Base-by-base conservation (phyloP, 2,797 vertebrate species). In the Acanthis flammea region DNA sequence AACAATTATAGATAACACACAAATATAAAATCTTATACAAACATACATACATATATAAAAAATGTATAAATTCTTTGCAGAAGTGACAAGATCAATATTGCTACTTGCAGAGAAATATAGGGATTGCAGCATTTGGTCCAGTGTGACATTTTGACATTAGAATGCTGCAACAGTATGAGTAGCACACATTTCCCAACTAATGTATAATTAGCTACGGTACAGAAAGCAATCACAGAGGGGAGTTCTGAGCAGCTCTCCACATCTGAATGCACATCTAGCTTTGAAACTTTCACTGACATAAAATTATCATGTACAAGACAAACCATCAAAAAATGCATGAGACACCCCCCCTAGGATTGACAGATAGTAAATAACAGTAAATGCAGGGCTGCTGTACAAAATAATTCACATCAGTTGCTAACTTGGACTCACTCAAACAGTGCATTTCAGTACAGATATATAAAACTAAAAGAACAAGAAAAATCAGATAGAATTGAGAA, bases 191-290 rank as follows among this genome's bases (percentile, higher is more conserved):
- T 88, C 60, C 53, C 67, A 85, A 6, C 55, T 74, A 88, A 70
- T 19, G 16, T 68, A 37, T 65, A 75, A 90, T 68, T 75, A 88
- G 60, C 78, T 82, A 41, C 5, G 24, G 72, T 77, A 90, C 31
- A 84, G 70, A 84, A 92, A 90, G 28, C 62, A 90, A 51, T 57
- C 70, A 68, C 82, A 90, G 76, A 92, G 70, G 33, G 58, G 50
- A 86, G 58, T 58, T 86, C 60, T 73, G 76, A 86, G 62, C 62
- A 68, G 44, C 50, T 86, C 54, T 78, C 51, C 50, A n/a, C 42
- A 82, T 53, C 68, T 48, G 37, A 90, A 86, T 39, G 65, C 77
- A 71, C 51, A 81, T n/a, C 57, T 58, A 85, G 78, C 68, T 68
- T 19, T 61, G 63, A 89, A 79, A 79, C 14, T 79, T 84, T 63